Percentiles rank a stretch among this genome's conserved stretches.
Evolutionary conservation across 2,888 invertebrate genomes (phyloP).

Genomic region (Hololepta plana): DNA sequence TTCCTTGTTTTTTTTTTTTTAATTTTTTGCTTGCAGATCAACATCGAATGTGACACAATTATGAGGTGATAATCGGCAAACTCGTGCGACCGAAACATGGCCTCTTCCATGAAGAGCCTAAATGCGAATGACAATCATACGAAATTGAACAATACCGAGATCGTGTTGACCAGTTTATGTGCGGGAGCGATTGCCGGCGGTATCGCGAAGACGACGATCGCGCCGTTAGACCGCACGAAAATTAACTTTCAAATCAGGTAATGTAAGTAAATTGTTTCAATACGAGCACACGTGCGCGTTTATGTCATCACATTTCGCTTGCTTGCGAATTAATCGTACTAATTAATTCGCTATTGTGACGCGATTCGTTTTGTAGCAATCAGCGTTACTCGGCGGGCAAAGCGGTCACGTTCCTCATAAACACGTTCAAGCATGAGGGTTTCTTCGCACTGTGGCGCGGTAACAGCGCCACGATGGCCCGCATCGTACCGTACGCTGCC

Average conservation of each 20-base stretch:
- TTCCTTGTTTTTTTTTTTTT: too few species aligned
- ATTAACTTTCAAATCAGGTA: slow-evolving; percentile 90
- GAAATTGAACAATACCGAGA: slow-evolving; percentile 32
- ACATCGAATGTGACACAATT: too few species aligned
- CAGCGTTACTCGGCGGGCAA: slow-evolving; percentile 54
- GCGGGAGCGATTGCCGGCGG: slow-evolving; percentile 93
- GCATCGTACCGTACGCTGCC: slow-evolving; percentile 93
- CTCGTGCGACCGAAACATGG: too few species aligned
- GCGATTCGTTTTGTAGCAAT: slow-evolving; percentile 29
- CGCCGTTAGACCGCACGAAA: slow-evolving; percentile 93
- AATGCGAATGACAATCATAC: slow-evolving; percentile 12
- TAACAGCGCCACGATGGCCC: slow-evolving; percentile 95
- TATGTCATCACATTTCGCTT: not conserved
- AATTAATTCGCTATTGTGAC: not conserved
- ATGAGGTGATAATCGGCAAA: too few species aligned
- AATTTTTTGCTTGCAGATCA: too few species aligned
- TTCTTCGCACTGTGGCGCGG: slow-evolving; percentile 83
- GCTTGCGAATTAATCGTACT: not conserved
- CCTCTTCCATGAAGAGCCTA: slow-evolving; percentile 9
- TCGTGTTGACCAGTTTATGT: slow-evolving; percentile 63
- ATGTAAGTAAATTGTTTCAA: slow-evolving; percentile 15
- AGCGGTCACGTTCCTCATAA: slow-evolving; percentile 46
- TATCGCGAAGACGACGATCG: slow-evolving; percentile 87
- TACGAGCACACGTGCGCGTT: not conserved
- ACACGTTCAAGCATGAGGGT: slow-evolving; percentile 60